Base-by-base conservation (phyloP, 1,140 invertebrate genomes). In the Aphelinus certus region DNA sequence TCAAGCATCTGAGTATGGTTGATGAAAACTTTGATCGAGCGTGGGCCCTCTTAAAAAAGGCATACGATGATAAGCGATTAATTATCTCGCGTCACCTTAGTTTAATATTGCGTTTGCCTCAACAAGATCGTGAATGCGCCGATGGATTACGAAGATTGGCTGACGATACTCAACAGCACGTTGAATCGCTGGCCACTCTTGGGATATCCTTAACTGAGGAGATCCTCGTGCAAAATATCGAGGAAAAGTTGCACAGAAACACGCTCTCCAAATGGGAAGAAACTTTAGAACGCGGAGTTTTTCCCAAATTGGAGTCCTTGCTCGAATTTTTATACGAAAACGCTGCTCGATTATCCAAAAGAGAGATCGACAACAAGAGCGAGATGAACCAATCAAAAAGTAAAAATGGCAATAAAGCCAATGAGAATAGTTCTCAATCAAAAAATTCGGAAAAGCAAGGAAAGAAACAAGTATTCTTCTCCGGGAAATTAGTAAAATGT, bases 31-130 rank as follows among this genome's bases (percentile, higher is more conserved):
- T 47, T 7, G 7, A 47, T 7, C 1, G 49, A 3, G 76, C 77
- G 7, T 81, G 76, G 77, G 7, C 48, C 0, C n/a, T 73, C n/a
- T 70, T 78, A 7, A 57, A 73, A 58, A 61, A 73, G 9, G 51
- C 66, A 6, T 80, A 77, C 10, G 57, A 64, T 1, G 68, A 80
- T 9, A 60, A 76, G 10, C 9, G 63, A 0, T 0, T 74, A 3
- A 43, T 72, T 1, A 63, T 77, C 1, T 43, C 76, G 2, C 45
- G 67, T 1, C 76, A 78, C 46, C 45, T 77, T 1, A 78, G 56
- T n/a, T 42, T 67, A 1, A 49, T 78, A 1, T 64, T 78, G 42
- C 58, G 62, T 2, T 49, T 78, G n/a, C 72, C 77, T 0, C 1
- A 55, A 0, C 68, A 73, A 49, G 71, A 65, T 42, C 72, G 43